Base-by-base conservation (phyloP, 2,888 invertebrate genomes). In the Glyphotaelius pellucidus region DNA sequence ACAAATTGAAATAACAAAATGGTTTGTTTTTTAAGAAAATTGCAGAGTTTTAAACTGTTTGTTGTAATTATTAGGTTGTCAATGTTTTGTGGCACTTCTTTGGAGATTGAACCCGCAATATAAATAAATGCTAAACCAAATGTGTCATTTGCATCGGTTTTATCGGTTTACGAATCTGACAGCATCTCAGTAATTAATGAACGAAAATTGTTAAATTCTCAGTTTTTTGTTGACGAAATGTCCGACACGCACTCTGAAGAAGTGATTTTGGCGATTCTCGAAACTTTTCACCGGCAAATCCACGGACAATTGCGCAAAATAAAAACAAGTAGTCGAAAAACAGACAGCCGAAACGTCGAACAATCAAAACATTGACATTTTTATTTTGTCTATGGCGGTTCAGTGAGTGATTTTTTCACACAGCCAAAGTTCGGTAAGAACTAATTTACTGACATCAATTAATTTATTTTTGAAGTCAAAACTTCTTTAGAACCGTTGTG, bases 331-430 rank as follows among this genome's bases (percentile, higher is more conserved):
- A 81, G 15, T 81, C 5, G 31, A 14, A 81, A 81, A 81, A 31
- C 32, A 32, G 31, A 81, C 81, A 67, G 67, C 67, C 67, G 67
- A 67, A 67, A 67, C 11, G 67, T 67, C 67, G 25, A 9, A 67
- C 31, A 81, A 81, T 81, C 81, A 81, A 81, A 81, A 81, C 81
- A 81, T 81, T 81, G 81, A 31, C 14, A 2, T 81, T 81, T 81
- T 81, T 81, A 67, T 67, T 81, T 81, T 32, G 15, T 81, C 19
- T 31, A 32, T 32, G 81, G 81, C 31, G 14, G 81, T 32, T 31
- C 4, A 81, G 15, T 81, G 81, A 14, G 9, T 19, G 25, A 25
- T 67, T n/a, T 67, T 67, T 67, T 25, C 67, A 67, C 1, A 67
- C 67, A 67, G 67, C 25, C 9, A 67, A n/a, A 52, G 52, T 52